phyloP scores from a whole-genome alignment of 2,113 vertebrate species.

The Buteo buteo region DNA sequence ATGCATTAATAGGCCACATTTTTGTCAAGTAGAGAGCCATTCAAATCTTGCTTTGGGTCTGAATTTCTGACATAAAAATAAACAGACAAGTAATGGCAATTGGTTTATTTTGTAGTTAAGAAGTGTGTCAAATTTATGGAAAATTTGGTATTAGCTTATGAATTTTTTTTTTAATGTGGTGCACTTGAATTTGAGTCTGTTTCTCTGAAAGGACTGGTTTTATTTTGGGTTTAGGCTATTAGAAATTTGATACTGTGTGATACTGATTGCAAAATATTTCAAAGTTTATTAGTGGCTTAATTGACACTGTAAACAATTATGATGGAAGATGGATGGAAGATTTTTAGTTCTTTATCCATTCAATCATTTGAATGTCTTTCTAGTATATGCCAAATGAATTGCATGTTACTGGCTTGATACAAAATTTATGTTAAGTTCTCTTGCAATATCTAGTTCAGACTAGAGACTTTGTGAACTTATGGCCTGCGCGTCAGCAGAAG shows the following conservation, averaged over 20 bases:
- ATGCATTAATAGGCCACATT: not conserved
- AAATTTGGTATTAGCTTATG: not conserved
- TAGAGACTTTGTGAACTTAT: not conserved
- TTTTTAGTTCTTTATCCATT: not conserved
- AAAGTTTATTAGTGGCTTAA: not conserved
- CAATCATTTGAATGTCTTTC: not conserved
- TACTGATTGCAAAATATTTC: not conserved
- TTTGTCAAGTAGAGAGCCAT: not conserved
- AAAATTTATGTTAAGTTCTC: not conserved
- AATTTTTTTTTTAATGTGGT: not conserved
- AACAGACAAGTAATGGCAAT: not conserved
- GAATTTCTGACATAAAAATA: not conserved
- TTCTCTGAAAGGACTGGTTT: not conserved
- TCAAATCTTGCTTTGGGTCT: not conserved
- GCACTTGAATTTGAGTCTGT: not conserved
- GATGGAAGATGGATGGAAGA: not conserved
- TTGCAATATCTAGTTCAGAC: not conserved
- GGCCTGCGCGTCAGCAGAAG: not conserved
- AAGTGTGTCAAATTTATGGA: not conserved
- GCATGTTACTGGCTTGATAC: not conserved
- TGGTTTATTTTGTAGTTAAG: not conserved
- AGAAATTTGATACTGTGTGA: not conserved
- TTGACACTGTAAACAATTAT: not conserved
- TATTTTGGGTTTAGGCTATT: not conserved
- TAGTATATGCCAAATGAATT: not conserved